These are phyloP conservation scores for Bradypodion pumilum DNA, from an alignment of 2,797 vertebrate species.

Conservation along the genomic window DNA sequence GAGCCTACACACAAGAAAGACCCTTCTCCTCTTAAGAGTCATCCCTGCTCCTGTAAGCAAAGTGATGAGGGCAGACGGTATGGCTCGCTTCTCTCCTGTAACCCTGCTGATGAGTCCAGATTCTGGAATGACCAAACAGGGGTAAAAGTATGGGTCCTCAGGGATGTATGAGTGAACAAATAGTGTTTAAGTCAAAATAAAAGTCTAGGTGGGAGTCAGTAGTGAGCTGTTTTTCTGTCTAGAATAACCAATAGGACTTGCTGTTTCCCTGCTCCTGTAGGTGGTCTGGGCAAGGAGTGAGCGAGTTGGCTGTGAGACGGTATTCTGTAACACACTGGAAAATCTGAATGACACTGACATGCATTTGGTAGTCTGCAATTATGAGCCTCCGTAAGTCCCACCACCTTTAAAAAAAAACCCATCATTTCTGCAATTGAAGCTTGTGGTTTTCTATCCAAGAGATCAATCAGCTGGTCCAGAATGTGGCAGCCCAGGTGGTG, in stretches of 20 bases:
- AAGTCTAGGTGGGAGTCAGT: background rate
- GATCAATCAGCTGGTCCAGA: too few relatives aligned
- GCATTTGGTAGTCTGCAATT: slow-evolving; percentile 77
- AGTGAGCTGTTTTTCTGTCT: background rate
- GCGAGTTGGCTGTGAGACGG: slow-evolving; percentile 70
- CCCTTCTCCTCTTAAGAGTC: too few relatives aligned
- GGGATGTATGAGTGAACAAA: background rate
- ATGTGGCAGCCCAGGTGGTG: too few relatives aligned
- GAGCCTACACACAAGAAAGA: too few relatives aligned
- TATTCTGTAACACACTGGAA: slow-evolving; percentile 68
- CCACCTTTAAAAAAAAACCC: background rate
- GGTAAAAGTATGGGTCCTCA: background rate
- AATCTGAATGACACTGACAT: slow-evolving; percentile 54
- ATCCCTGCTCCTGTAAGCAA: too few relatives aligned
- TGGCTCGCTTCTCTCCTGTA: too few relatives aligned
- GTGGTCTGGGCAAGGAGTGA: slow-evolving; percentile 72
- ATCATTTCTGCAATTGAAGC: too few relatives aligned
- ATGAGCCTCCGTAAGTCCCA: slow-evolving; percentile 72
- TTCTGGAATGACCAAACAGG: too few relatives aligned
- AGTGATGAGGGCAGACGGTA: too few relatives aligned
- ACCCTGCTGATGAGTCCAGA: too few relatives aligned
- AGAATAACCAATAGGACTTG: background rate
- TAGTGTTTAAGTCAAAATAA: background rate
- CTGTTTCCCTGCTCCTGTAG: slow-evolving; percentile 51
- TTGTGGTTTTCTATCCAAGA: too few relatives aligned